Base-by-base conservation (phyloP, 2,888 invertebrate genomes). In the Trissolcus brochymenae region DNA sequence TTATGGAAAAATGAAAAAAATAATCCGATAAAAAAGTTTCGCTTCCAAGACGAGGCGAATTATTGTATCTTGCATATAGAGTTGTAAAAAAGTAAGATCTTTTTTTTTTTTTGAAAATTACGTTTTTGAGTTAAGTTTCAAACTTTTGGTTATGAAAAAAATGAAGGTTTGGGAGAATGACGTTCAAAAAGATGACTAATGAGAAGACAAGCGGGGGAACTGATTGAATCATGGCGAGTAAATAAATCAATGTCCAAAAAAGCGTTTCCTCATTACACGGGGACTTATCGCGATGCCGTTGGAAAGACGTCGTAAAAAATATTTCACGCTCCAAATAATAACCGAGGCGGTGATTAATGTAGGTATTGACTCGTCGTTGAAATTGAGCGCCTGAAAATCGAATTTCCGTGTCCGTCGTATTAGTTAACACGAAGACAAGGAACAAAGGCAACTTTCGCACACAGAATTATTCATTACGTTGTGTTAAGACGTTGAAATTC, bases 371-470 rank as follows among this genome's bases (percentile, higher is more conserved):
- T 73, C 66, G 73, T 73, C 66, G 73, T 50, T 65, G 73, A 66
- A 73, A 73, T 65, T 66, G 60, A 66, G 73, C 66, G 65, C 66
- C 66, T 56, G 40, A 66, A 73, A 73, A 73, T 73, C 73, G 66
- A 73, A 73, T 66, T 73, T 66, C 73, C 73, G 66, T 66, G 73
- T 73, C 40, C 66, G 65, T 35, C 61, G 73, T 84, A 85, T 84
- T 84, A 80, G 81, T 81, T 81, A 84, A 84, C 81, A 61, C 64
- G 71, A 72, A 72, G 71, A 59, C 54, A 62, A 64, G 56, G 71
- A 72, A 72, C 59, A 59, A 65, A 72, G 72, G 59, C 64, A 65
- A 72, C 72, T 53, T 53, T 65, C 35, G 9, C 59, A 65, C 65
- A 64, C 65, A 40, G 65, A 51, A 43, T 64, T 71, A 64, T 71